Evolutionary conservation across 2,113 vertebrate genomes (phyloP).

Genomic region (Xyliphius kryptos): DNA sequence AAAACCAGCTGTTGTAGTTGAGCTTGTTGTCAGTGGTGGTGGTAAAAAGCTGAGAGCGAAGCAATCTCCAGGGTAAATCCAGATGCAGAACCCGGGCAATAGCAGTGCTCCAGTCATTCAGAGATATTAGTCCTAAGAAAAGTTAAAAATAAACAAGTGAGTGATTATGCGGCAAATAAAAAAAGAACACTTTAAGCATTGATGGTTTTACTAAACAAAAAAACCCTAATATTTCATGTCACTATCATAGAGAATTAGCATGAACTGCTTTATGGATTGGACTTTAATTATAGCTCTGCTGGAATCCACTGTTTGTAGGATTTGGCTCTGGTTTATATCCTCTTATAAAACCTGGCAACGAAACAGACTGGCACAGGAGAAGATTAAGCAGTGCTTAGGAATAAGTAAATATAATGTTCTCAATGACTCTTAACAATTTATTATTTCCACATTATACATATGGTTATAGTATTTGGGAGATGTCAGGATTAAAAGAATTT

Average conservation of each 20-base stretch:
- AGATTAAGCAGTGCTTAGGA: conserved; percentile 1
- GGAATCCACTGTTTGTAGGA: conserved; percentile 5
- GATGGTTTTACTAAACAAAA: not conserved
- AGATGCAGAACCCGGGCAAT: conserved; percentile 77
- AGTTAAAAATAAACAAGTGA: not conserved
- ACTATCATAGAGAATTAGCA: not conserved
- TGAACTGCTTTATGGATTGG: not conserved
- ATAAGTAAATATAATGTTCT: not conserved
- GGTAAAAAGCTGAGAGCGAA: conserved; percentile 69
- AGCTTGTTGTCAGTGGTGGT: conserved; percentile 47
- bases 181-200: too few relatives aligned
- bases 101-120: conserved; percentile 74
- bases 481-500: too few relatives aligned
- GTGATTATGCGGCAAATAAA: too few relatives aligned
- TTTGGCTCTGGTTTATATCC: conserved; percentile 8
- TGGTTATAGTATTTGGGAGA: too few relatives aligned
- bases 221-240: not conserved
- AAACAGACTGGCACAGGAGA: not conserved
- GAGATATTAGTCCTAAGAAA: conserved; percentile 50
- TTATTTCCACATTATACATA: too few relatives aligned
- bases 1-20: conserved; percentile 62
- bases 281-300: not conserved
- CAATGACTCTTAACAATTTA: too few relatives aligned
- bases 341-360: conserved; percentile 5
- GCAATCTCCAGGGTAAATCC: conserved; percentile 80